Percentiles rank a stretch among this genome's conserved stretches.
phyloP scores from a whole-genome alignment of 1,140 invertebrate species.

The Asbolus verrucosus region DNA sequence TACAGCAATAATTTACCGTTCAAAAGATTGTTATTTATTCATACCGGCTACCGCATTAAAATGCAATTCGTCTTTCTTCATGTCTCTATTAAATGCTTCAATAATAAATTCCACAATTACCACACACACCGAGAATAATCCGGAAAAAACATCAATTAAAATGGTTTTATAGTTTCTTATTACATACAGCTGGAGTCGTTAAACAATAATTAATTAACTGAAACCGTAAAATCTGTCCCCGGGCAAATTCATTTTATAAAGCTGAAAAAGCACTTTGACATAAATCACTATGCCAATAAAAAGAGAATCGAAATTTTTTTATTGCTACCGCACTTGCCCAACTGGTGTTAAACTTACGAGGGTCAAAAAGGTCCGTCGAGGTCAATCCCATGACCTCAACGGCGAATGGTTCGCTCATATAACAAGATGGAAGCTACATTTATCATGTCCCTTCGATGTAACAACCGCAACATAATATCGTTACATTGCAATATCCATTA shows the following conservation, averaged over 20 bases:
- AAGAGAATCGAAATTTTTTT: neutral
- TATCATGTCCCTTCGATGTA: conserved; percentile 42
- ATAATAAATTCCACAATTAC: neutral
- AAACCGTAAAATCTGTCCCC: too few species aligned
- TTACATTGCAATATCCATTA: conserved; percentile 42
- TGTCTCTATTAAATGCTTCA: neutral
- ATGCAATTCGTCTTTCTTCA: conserved; percentile 8
- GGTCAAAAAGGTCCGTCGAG: conserved; percentile 23
- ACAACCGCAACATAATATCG: conserved; percentile 30
- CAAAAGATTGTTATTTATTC: conserved; percentile 11
- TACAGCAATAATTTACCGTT: conserved; percentile 6
- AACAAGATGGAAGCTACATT: conserved; percentile 44
- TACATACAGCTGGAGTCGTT: neutral
- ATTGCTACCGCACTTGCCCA: conserved; percentile 8
- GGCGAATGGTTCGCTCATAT: neutral
- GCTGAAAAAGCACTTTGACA: neutral
- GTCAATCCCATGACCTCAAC: conserved; percentile 38
- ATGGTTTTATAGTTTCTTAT: neutral
- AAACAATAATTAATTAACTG: neutral
- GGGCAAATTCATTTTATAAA: neutral
- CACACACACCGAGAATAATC: neutral
- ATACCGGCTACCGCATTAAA: conserved; percentile 4
- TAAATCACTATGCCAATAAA: neutral
- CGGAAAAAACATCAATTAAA: neutral
- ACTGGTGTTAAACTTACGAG: conserved; percentile 20